phyloP scores from a whole-genome alignment of 2,888 invertebrate species.

The Corythucha ciliata region DNA sequence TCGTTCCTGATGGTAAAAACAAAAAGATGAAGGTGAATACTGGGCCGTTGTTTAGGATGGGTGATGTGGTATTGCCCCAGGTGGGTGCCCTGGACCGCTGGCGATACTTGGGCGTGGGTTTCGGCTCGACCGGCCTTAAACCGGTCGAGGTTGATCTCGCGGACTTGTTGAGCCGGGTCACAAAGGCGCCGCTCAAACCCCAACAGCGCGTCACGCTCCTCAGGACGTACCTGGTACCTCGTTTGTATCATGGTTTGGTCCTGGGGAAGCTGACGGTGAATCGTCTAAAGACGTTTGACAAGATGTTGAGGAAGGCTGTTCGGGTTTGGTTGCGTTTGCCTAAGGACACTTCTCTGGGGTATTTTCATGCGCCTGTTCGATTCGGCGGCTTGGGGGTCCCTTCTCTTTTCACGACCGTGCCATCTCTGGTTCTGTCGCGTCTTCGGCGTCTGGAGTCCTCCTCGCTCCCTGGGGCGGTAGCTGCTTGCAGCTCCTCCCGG shows the following conservation, averaged over 20 bases:
- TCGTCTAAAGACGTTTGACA: slow-evolving; percentile 37
- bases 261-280: slow-evolving; percentile 34
- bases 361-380: slow-evolving; percentile 37
- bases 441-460: no score
- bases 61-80: no score
- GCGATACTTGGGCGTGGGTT: no score
- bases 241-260: slow-evolving; percentile 39
- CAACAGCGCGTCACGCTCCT: slow-evolving; percentile 40
- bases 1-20: no score
- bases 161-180: slow-evolving; percentile 36
- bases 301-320: slow-evolving; percentile 35
- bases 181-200: slow-evolving; percentile 40
- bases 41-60: no score
- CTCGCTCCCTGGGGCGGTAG: background rate
- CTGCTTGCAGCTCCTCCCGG: background rate
- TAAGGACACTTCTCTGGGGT: slow-evolving; percentile 36
- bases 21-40: no score
- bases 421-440: no score
- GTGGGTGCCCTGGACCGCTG: no score
- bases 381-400: slow-evolving; percentile 36
- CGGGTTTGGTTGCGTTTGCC: slow-evolving; percentile 39
- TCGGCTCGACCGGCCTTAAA: no score
- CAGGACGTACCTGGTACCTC: slow-evolving; percentile 40
- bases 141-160: no score
- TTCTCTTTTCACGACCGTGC: slow-evolving; percentile 23